Evolutionary conservation across 2,888 invertebrate genomes (phyloP).

Genomic region (Xanthia togata): DNA sequence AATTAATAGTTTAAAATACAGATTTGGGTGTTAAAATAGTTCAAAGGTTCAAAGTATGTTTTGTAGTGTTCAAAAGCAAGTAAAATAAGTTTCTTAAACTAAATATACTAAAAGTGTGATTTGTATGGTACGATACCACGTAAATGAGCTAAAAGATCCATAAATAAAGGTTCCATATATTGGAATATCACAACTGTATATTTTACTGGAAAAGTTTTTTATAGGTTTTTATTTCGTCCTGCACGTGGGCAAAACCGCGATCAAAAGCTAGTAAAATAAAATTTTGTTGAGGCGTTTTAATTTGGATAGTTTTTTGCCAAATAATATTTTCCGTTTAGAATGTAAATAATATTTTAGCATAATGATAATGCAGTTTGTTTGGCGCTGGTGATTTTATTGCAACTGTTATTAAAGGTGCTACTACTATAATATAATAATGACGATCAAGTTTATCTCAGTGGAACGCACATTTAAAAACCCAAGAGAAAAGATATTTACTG

Average conservation of each 20-base stretch:
- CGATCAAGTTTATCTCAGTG: neutral
- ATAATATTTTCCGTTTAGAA: neutral
- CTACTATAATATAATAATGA: neutral
- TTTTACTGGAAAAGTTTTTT: neutral
- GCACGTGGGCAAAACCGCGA: accelerated
- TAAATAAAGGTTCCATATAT: no score
- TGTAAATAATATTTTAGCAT: neutral
- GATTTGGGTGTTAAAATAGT: no score
- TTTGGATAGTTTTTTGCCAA: neutral
- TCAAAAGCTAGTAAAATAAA: neutral
- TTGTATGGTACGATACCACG: no score
- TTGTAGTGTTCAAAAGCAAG: no score
- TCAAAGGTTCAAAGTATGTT: no score
- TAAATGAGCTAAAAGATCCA: no score
- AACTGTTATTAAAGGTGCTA: neutral
- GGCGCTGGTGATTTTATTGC: neutral
- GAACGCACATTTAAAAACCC: neutral
- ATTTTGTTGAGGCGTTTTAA: neutral
- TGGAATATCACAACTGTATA: no score
- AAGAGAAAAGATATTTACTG: neutral
- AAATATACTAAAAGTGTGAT: no score
- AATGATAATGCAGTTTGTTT: neutral
- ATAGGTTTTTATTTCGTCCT: neutral
- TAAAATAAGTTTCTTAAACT: no score
- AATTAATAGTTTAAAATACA: no score